A percentile compares a stretch with the other conserved stretches of the same genome.
phyloP scores from a whole-genome alignment of 1,140 invertebrate genomes.

The Drosophila serrata region DNA sequence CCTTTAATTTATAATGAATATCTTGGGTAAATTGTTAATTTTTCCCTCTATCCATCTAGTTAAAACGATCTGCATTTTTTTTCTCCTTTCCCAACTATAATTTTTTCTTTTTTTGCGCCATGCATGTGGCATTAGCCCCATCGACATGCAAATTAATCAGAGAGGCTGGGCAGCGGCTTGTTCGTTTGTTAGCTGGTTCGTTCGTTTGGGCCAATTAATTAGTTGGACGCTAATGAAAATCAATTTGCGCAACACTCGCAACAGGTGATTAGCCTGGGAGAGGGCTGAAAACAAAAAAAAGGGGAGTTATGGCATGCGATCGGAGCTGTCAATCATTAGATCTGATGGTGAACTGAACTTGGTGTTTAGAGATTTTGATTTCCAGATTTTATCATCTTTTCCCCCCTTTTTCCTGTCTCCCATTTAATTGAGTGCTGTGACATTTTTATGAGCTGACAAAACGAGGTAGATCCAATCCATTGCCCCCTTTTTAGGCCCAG shows the following conservation, averaged over 20 bases:
- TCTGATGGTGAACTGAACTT: background rate
- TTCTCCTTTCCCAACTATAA: conserved; percentile 3
- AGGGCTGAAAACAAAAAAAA: conserved; percentile 13
- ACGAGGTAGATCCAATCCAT: conserved; percentile 50
- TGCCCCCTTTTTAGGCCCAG: conserved; percentile 27
- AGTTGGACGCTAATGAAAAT: conserved; percentile 60
- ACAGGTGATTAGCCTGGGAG: conserved; percentile 57
- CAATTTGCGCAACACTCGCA: conserved; percentile 59
- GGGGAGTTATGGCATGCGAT: conserved; percentile 17
- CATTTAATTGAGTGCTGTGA: conserved; percentile 72
- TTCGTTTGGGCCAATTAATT: conserved; percentile 62
- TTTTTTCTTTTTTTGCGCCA: conserved; percentile 2
- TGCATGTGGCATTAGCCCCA: conserved; percentile 31
- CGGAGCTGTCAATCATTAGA: conserved; percentile 45
- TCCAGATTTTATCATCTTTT: conserved; percentile 10
- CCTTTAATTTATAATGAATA: background rate
- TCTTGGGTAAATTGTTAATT: background rate
- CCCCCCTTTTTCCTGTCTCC: conserved; percentile 1
- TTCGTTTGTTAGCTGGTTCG: conserved; percentile 1
- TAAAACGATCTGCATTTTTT: background rate
- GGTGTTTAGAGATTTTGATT: background rate
- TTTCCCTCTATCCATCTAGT: background rate
- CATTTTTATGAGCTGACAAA: conserved; percentile 76
- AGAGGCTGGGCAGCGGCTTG: conserved; percentile 28
- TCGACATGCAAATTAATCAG: conserved; percentile 63